phyloP scores from a whole-genome alignment of 53 echinoderm and acorn worm species.

The Hippasteria phrygiana region DNA sequence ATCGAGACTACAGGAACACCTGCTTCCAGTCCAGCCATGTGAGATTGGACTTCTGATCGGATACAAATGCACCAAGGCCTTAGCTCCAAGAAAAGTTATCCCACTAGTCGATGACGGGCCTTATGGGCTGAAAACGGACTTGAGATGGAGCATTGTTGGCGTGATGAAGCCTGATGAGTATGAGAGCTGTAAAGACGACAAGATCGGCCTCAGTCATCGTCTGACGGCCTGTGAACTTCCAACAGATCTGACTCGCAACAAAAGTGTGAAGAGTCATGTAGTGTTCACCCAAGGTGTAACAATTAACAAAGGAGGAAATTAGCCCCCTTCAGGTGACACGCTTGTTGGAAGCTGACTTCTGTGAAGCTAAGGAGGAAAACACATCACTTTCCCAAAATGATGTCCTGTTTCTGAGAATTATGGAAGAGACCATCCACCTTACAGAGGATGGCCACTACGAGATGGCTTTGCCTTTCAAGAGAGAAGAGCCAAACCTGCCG shows the following conservation, averaged over 20 bases:
- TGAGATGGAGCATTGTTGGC: constrained; percentile 73
- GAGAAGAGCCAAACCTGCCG: constrained; percentile 40
- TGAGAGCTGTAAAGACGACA: constrained; percentile 23
- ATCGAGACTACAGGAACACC: constrained; percentile 22
- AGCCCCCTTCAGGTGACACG: constrained; percentile 49
- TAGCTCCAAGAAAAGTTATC: constrained; percentile 62
- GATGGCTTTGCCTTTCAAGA: constrained; percentile 70
- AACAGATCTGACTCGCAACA: background rate
- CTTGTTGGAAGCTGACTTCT: constrained; percentile 68
- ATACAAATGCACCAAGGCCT: constrained; percentile 66
- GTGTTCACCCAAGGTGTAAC: constrained; percentile 3
- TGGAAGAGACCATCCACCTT: constrained; percentile 52
- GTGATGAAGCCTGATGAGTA: constrained; percentile 11
- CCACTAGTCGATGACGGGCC: constrained; percentile 59
- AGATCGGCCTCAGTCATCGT: constrained; percentile 62
- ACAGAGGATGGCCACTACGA: constrained; percentile 70
- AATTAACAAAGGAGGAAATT: constrained; percentile 64
- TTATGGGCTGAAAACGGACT: constrained; percentile 60
- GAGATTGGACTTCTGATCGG: constrained; percentile 62
- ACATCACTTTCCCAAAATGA: constrained; percentile 64
- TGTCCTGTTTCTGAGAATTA: constrained; percentile 59
- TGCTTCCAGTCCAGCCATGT: constrained; percentile 59
- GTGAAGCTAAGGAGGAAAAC: constrained; percentile 2
- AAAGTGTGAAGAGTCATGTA: background rate
- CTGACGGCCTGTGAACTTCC: constrained; percentile 40